These are phyloP conservation scores for Heliocidaris tuberculata DNA, from an alignment of 35 echinoderm and acorn worm species.

Conservation along the genomic window DNA sequence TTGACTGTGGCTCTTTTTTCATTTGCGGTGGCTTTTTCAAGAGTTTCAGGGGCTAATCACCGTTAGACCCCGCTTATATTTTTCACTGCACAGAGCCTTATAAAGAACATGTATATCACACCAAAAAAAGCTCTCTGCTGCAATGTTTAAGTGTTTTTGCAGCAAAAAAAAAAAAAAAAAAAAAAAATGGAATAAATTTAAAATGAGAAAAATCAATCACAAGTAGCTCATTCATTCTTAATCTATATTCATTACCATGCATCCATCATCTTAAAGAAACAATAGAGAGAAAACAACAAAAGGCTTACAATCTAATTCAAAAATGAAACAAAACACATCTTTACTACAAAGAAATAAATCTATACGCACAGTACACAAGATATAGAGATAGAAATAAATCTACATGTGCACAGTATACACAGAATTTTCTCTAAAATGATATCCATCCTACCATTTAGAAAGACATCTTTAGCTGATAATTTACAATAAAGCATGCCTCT, in stretches of 20 bases:
- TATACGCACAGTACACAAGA: background rate
- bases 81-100: too few relatives aligned
- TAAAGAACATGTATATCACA: too few relatives aligned
- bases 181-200: background rate
- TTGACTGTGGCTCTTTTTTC: too few relatives aligned
- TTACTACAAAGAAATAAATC: background rate
- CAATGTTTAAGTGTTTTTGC: too few relatives aligned
- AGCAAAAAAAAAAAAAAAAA: background rate
- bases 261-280: background rate
- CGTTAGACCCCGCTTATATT: too few relatives aligned
- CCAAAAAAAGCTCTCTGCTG: too few relatives aligned
- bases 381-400: background rate
- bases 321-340: background rate
- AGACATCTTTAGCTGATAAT: background rate
- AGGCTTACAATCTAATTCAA: background rate
- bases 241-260: background rate
- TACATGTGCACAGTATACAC: background rate
- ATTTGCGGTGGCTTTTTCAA: too few relatives aligned
- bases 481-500: background rate
- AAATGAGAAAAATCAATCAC: background rate
- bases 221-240: background rate
- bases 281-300: background rate
- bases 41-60: too few relatives aligned
- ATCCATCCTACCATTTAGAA: background rate
- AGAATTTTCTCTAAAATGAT: background rate